phyloP scores from a whole-genome alignment of 1,140 invertebrate species.

The Nebria ingens region DNA sequence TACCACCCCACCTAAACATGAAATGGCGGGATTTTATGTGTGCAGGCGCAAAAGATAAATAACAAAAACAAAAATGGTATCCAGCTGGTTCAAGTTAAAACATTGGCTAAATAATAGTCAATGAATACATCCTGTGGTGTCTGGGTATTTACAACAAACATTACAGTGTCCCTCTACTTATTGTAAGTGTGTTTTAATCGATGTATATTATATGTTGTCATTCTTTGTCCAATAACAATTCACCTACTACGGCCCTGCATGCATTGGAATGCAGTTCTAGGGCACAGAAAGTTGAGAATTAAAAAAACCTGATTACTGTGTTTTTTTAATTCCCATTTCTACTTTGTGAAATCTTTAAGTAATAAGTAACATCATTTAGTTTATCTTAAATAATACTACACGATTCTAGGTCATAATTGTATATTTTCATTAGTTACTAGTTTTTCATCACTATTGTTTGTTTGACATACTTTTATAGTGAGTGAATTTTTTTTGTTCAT shows the following conservation, averaged over 20 bases:
- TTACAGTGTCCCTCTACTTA: background rate
- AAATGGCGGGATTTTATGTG: no score
- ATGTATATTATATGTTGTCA: background rate
- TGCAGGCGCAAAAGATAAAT: no score
- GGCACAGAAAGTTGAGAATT: background rate
- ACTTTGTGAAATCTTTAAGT: background rate
- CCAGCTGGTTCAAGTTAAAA: no score
- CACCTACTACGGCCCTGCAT: background rate
- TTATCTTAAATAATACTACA: background rate
- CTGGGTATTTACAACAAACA: background rate
- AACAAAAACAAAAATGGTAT: no score
- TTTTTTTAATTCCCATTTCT: background rate
- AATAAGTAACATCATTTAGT: background rate
- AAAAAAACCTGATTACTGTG: background rate
- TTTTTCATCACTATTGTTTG: no score
- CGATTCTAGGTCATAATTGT: no score
- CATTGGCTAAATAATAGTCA: no score
- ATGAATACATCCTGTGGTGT: no score
- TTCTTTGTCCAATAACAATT: background rate
- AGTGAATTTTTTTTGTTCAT: no score
- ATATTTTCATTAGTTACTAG: no score
- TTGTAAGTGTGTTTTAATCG: background rate
- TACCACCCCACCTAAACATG: no score
- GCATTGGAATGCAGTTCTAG: background rate
- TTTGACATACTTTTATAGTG: no score